phyloP scores from a whole-genome alignment of 2,888 invertebrate genomes.

The Leistus spinibarbis region DNA sequence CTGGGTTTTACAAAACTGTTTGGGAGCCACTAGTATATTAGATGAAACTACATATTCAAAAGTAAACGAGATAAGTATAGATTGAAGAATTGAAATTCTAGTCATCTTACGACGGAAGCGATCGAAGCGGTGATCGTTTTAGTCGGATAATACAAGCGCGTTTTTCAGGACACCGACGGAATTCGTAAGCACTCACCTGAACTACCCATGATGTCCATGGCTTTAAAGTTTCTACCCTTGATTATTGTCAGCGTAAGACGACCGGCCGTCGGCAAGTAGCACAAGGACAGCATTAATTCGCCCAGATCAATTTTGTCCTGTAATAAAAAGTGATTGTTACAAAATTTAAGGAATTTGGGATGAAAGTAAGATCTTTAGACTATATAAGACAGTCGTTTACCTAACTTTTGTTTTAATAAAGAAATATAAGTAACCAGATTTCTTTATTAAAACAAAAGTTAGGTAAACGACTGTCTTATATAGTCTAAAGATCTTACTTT shows the following conservation, averaged over 20 bases:
- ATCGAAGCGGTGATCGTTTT: background rate
- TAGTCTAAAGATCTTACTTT: no score
- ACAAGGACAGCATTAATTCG: conserved; percentile 89
- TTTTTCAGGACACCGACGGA: background rate
- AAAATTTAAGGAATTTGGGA: no score
- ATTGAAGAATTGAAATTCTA: background rate
- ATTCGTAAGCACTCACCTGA: conserved; percentile 67
- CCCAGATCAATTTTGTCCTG: conserved; percentile 88
- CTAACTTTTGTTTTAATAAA: no score
- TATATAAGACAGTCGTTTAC: no score
- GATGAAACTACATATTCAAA: no score
- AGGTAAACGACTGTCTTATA: no score
- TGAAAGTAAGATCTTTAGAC: no score
- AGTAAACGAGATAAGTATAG: background rate
- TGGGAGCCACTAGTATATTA: no score
- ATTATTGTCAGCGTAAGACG: conserved; percentile 89
- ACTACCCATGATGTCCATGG: conserved; percentile 93
- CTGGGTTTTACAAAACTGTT: no score
- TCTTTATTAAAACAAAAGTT: no score
- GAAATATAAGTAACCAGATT: no score
- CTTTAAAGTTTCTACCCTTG: conserved; percentile 88
- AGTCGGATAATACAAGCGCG: background rate
- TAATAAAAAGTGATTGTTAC: conserved; percentile 45
- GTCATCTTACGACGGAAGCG: background rate
- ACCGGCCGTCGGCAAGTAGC: conserved; percentile 90